These are phyloP conservation scores for Hypena proboscidalis DNA, from an alignment of 2,888 invertebrate genomes.

Conservation along the genomic window DNA sequence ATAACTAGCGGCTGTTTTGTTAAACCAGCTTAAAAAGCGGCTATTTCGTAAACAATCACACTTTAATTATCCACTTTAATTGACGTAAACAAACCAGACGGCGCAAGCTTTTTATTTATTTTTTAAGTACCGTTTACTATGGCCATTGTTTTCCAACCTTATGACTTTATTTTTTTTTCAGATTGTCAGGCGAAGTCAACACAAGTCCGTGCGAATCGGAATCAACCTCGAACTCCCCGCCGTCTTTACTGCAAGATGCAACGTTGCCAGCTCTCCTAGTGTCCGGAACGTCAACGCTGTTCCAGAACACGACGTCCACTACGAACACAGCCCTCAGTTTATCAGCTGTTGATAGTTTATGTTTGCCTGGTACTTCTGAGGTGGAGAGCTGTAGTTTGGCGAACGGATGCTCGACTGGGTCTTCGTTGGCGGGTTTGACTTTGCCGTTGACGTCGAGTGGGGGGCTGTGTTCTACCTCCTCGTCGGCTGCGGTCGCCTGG, in stretches of 20 bases:
- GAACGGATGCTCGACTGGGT: conserved; percentile 74
- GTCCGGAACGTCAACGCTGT: conserved; percentile 72
- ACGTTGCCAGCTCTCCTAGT: conserved; percentile 76
- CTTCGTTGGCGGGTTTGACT: conserved; percentile 65
- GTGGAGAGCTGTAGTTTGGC: conserved; percentile 70
- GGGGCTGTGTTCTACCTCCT: conserved; percentile 74
- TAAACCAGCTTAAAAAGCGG: conserved; percentile 38
- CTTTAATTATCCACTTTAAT: conserved; percentile 29
- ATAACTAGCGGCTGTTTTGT: conserved; percentile 33
- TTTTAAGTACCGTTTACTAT: conserved; percentile 7
- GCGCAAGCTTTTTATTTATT: conserved; percentile 10
- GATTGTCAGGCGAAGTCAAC: conserved; percentile 79
- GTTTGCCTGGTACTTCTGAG: conserved; percentile 56
- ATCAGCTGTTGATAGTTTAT: conserved; percentile 61
- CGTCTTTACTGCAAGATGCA: conserved; percentile 75
- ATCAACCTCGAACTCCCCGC: conserved; percentile 87
- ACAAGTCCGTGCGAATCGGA: conserved; percentile 86
- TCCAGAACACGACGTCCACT: conserved; percentile 71
- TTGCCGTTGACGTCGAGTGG: conserved; percentile 73
- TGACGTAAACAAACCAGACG: conserved; percentile 30
- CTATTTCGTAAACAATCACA: conserved; percentile 37
- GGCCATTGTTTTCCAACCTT: conserved; percentile 15
- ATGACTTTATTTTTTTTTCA: conserved; percentile 44
- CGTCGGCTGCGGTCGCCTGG: conserved; percentile 81
- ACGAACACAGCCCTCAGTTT: conserved; percentile 50